phyloP scores from a whole-genome alignment of 2,797 vertebrate genomes.

The Podargus strigoides region DNA sequence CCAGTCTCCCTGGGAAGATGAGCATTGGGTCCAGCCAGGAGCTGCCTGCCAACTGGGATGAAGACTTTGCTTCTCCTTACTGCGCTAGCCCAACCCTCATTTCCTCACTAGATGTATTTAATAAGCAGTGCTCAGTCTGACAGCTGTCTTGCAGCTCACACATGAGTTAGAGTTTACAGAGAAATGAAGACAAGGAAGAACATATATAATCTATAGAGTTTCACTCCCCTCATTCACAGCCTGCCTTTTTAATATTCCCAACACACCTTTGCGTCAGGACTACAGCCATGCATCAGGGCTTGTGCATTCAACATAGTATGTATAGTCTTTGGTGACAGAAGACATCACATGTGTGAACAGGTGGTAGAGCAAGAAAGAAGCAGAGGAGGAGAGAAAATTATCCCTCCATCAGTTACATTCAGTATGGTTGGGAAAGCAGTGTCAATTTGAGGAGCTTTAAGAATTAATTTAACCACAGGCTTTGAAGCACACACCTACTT shows the following conservation, averaged over 20 bases:
- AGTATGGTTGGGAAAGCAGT: not conserved
- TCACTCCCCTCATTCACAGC: not conserved
- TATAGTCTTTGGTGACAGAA: slow-evolving; percentile 1
- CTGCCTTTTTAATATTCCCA: not conserved
- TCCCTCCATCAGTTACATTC: slow-evolving; percentile 30
- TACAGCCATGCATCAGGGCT: not conserved
- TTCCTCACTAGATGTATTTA: not conserved
- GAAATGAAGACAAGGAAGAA: slow-evolving; percentile 4
- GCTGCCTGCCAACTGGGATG: not conserved
- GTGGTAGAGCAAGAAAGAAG: slow-evolving; percentile 41
- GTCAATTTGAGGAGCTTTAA: slow-evolving; percentile 30
- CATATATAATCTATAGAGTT: not conserved
- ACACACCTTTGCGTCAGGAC: not conserved
- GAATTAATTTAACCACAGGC: slow-evolving; percentile 39
- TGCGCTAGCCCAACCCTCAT: not conserved
- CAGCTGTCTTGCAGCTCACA: slow-evolving; percentile 22
- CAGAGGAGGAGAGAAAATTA: slow-evolving; percentile 50
- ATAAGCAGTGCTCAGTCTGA: slow-evolving; percentile 1
- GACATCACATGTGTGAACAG: slow-evolving; percentile 18
- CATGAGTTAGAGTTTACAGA: not conserved
- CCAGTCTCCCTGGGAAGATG: not conserved
- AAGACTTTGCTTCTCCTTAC: not conserved
- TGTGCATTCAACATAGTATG: not conserved
- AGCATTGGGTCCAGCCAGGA: not conserved
- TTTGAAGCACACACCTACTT: slow-evolving; percentile 5